A percentile compares a stretch with the other conserved stretches of the same genome.
phyloP scores from a whole-genome alignment of 92 coral and sea anemone species.

The Virgularia gustaviana region DNA sequence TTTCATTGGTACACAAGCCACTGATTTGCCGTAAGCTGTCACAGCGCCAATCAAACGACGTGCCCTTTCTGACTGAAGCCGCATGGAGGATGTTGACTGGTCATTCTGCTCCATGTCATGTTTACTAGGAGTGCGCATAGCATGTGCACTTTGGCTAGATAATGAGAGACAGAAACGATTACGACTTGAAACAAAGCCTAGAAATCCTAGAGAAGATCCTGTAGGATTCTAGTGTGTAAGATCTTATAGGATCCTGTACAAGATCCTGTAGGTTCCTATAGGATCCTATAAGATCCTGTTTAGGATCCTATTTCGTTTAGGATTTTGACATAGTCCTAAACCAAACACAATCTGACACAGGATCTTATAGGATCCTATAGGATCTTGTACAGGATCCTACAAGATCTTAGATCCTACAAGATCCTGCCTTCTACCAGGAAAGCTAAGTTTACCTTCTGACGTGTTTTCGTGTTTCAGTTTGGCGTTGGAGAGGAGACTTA shows the following conservation, averaged over 20 bases:
- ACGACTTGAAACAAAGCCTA: background rate
- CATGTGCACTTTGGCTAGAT: constrained; percentile 34
- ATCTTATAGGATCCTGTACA: no score
- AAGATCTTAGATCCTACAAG: background rate
- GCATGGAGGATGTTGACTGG: constrained; percentile 30
- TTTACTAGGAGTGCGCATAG: constrained; percentile 11
- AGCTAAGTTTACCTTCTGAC: constrained; percentile 42
- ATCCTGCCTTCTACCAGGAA: background rate
- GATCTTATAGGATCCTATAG: no score
- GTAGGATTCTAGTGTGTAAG: no score
- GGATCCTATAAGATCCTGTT: no score
- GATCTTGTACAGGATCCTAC: no score
- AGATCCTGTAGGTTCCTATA: no score
- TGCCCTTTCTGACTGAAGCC: constrained; percentile 17
- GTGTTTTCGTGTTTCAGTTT: constrained; percentile 47
- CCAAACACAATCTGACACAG: no score
- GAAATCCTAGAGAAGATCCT: no score
- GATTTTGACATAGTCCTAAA: no score
- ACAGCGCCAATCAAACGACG: constrained; percentile 65
- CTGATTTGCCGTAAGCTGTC: constrained; percentile 85
- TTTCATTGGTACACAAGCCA: constrained; percentile 71
- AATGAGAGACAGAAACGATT: background rate
- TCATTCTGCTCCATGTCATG: constrained; percentile 42
- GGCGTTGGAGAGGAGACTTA: constrained; percentile 27
- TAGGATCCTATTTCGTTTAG: no score